Evolutionary conservation across 2,888 invertebrate species (phyloP).

Genomic region (Lithophane ornitopus): DNA sequence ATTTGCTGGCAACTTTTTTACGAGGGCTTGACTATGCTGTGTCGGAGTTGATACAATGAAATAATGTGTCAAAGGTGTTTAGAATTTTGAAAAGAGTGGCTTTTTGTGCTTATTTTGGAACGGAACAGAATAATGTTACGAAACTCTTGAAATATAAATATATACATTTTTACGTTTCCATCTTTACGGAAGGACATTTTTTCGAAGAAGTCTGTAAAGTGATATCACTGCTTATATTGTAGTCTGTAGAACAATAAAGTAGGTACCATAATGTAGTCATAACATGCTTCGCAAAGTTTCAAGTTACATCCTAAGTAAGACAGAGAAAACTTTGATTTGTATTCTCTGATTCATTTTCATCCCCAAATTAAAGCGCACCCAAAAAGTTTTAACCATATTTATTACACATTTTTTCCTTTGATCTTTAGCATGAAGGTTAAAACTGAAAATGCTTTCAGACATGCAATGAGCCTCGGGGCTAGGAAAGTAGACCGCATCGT

Average conservation of each 20-base stretch:
- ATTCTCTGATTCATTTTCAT: neutral
- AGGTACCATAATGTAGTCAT: neutral
- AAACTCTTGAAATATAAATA: neutral
- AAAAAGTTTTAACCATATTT: conserved; percentile 47
- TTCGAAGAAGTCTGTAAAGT: neutral
- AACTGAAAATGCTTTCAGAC: conserved; percentile 56
- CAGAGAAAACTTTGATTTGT: neutral
- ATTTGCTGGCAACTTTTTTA: conserved; percentile 78
- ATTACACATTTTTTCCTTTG: conserved; percentile 57
- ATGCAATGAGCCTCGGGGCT: conserved; percentile 46
- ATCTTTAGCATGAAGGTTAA: conserved; percentile 43
- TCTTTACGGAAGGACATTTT: neutral
- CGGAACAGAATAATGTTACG: neutral
- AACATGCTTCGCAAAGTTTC: neutral
- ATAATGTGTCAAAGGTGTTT: conserved; percentile 46
- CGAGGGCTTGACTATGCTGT: conserved; percentile 56
- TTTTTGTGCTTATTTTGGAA: conserved; percentile 14
- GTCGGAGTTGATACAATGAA: conserved; percentile 57
- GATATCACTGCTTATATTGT: neutral
- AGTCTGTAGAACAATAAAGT: neutral
- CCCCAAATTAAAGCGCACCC: conserved; percentile 6
- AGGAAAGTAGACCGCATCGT: conserved; percentile 58
- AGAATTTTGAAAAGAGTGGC: conserved; percentile 15
- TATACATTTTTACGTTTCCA: neutral
- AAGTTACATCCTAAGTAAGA: neutral